These are phyloP conservation scores for Strigops habroptila DNA, from an alignment of 2,113 vertebrate species.

Conservation along the genomic window DNA sequence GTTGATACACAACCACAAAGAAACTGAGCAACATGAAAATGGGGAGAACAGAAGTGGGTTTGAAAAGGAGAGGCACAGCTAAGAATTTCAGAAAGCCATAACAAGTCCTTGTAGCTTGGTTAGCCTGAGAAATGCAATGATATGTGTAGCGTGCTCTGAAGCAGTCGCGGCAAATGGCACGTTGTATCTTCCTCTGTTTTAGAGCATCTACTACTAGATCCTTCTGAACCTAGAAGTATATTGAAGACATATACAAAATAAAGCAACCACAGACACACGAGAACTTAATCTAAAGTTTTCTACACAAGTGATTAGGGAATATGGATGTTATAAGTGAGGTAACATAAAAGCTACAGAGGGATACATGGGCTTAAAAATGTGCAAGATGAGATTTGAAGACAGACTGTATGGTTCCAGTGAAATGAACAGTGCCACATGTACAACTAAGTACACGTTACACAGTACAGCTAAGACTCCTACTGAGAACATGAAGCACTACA, in stretches of 20 bases:
- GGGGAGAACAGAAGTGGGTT: not conserved
- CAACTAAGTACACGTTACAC: not conserved
- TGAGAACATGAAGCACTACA: not conserved
- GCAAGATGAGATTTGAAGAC: not conserved
- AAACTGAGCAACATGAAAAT: not conserved
- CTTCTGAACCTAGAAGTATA: not conserved
- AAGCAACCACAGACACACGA: not conserved
- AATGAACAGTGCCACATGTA: not conserved
- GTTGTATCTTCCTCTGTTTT: not conserved
- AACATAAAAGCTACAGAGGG: not conserved
- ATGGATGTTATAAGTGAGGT: not conserved
- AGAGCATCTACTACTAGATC: not conserved
- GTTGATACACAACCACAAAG: not conserved
- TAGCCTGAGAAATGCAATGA: not conserved
- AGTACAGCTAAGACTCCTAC: not conserved
- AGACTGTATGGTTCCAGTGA: not conserved
- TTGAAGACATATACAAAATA: not conserved
- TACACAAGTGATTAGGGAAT: not conserved
- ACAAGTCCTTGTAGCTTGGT: not conserved
- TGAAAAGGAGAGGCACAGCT: not conserved
- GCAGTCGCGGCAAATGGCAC: not conserved
- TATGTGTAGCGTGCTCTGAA: not conserved
- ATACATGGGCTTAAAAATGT: not conserved
- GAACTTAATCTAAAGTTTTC: not conserved
- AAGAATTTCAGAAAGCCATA: not conserved